Evolutionary conservation across 2,113 vertebrate genomes (phyloP).

Genomic region (Phrynosoma platyrhinos): DNA sequence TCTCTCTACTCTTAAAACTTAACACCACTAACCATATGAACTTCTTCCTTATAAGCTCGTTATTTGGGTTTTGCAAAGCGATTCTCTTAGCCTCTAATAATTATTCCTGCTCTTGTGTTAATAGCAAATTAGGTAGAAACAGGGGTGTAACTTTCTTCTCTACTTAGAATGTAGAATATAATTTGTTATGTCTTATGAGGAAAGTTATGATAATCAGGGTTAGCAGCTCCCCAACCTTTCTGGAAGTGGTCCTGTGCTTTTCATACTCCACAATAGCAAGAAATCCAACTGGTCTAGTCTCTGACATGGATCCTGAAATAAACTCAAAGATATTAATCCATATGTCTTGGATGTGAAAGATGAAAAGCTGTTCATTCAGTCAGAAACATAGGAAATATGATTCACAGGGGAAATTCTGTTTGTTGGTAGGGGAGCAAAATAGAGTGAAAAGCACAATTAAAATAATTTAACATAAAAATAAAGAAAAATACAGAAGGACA

Average conservation of each 20-base stretch:
- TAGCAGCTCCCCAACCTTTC: too few species aligned
- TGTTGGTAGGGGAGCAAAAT: neutral
- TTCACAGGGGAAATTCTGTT: neutral
- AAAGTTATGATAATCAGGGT: too few species aligned
- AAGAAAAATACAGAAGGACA: neutral
- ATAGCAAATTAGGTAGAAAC: too few species aligned
- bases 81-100: neutral
- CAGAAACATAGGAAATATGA: neutral
- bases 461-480: conserved; percentile 13
- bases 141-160: neutral
- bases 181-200: too few species aligned
- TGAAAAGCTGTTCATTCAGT: neutral
- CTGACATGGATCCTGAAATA: neutral
- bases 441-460: neutral
- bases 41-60: neutral
- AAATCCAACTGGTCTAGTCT: neutral
- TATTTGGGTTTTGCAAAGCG: neutral
- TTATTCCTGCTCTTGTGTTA: neutral
- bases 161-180: neutral
- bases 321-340: neutral
- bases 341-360: neutral
- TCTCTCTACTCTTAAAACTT: neutral
- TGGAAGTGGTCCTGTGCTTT: too few species aligned
- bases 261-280: neutral
- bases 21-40: neutral